Percentiles rank a stretch among this genome's conserved stretches.
These are phyloP conservation scores for Protobothrops mucrosquamatus DNA, from an alignment of 2,113 vertebrate species.

Conservation along the genomic window DNA sequence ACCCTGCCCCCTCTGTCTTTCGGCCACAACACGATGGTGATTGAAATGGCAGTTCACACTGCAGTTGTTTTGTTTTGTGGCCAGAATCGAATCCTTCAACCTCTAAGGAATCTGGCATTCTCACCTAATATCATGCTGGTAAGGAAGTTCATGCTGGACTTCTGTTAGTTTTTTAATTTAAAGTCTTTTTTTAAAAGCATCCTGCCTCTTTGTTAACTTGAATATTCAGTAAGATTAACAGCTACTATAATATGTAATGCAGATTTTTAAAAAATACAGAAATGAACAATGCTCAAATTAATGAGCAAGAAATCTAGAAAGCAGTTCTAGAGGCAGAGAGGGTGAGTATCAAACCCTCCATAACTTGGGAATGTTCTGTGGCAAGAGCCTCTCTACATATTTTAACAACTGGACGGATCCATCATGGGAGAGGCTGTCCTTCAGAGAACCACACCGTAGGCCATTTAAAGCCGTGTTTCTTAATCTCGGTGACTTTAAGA, in stretches of 20 bases:
- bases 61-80: constrained; percentile 74
- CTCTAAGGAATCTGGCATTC: constrained; percentile 80
- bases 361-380: neutral
- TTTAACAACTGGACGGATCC: neutral
- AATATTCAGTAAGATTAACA: neutral
- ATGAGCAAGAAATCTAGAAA: neutral
- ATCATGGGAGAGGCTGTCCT: neutral
- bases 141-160: constrained; percentile 6
- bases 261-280: neutral
- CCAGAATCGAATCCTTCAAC: constrained; percentile 66
- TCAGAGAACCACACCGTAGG: neutral
- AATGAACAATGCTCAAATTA: neutral
- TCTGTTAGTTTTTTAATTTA: too few species aligned
- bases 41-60: constrained; percentile 78
- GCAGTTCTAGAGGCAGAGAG: neutral
- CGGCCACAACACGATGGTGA: constrained; percentile 26
- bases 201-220: neutral
- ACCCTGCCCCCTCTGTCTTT: neutral
- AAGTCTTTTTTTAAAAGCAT: neutral
- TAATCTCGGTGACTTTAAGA: neutral
- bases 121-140: constrained; percentile 80
- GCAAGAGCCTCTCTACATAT: neutral
- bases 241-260: neutral
- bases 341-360: neutral
- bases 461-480: neutral